Evolutionary conservation across 2,797 vertebrate species (phyloP), one percentile per base, ranked within the genome.

Genomic region (Protosalanx chinensis): DNA sequence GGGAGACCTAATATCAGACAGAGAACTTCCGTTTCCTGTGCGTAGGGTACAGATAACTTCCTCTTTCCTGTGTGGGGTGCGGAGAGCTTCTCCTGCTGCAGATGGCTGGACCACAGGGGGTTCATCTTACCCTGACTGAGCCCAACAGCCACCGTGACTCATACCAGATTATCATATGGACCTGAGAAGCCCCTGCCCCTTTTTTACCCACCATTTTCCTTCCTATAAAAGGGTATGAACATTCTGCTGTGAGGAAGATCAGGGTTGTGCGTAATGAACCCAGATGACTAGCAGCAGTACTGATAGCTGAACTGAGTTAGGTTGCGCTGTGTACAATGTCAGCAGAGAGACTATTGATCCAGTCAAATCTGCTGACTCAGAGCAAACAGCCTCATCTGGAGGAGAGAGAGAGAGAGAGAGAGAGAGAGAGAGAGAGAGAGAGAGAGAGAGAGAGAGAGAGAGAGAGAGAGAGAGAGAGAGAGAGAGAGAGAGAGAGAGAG

Each of bases 71-170:
- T 41, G 37, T 41, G 8, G 37, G 37, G 8, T 41, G 10, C 37
- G 10, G 37, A 41, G 6, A 10, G 37, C 37, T 41, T 41, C 37
- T 7, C 10, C 7, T 41, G 37, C 8, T 70, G 67, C 79, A 88
- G 85, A 89, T 90, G 87, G 86, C 37, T 46, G 4, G 65, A 73
- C 80, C 80, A 77, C 69, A 76, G 72, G 73, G 77, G 58, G 71
- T 64, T 56, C 29, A 49, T 64, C 68, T 27, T 27, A 20, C 7
- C 10, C 7, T 8, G 37, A 33, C 63, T 51, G 64, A 66, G 37
- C 15, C 20, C 37, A 16, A 23, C 2, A 49, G 63, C 57, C 67
- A 29, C 46, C 7, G 59, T 23, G 18, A 33, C 41, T 64, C 56
- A 57, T 35, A n/a, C 49, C 37, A 72, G 29, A 68, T 37, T 35